Base-by-base conservation (phyloP, 2,797 vertebrate species). In the Phyllotis vaccarum region DNA sequence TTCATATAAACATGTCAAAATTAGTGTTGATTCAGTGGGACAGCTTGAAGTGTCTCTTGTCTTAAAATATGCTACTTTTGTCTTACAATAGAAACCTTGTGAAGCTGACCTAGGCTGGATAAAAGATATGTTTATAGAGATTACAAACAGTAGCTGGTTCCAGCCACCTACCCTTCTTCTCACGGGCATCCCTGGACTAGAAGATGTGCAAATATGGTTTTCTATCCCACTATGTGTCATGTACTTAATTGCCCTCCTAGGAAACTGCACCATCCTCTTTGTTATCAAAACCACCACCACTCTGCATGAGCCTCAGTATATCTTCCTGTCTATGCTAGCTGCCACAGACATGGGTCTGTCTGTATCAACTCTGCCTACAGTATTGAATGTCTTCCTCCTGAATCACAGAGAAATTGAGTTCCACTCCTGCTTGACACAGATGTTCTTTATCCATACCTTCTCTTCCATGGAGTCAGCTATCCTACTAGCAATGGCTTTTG, bases 401-500 rank as follows among this genome's bases (percentile, higher is more conserved):
- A 96, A 96, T 74, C 80, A 74, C 56, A 95, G 86, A 78, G 72
- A 95, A 60, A 95, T 97, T 40, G 91, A 96, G 66, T 97, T 98
- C 43, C 87, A 95, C 5, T 78, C 46, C n/a, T 98, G 97, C 54
- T 78, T 97, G 54, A 66, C 87, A 21, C 96, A 97, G 89, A 97
- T 98, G 97, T 97, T 96, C 76, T 97, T 98, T 56, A 97, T 97
- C n/a, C 96, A 98, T 29, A 95, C 94, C 13, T 98, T 97, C 95
- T 88, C 97, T 85, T 96, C 98, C 11, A 98, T 98, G 0, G 97
- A 97, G 14, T 98, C 98, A 0, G 95, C 93, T 54, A 97, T 98
- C 79, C 94, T 99, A 27, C 98, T 98, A 0, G 97, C 98, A 46
- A 98, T 98, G 98, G 98, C 98, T 1, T 98, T 97, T 6, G 98